Percentiles rank a stretch among this genome's conserved stretches.
These are phyloP conservation scores for Trachelus tabidus DNA, from an alignment of 2,888 invertebrate species.

Conservation along the genomic window DNA sequence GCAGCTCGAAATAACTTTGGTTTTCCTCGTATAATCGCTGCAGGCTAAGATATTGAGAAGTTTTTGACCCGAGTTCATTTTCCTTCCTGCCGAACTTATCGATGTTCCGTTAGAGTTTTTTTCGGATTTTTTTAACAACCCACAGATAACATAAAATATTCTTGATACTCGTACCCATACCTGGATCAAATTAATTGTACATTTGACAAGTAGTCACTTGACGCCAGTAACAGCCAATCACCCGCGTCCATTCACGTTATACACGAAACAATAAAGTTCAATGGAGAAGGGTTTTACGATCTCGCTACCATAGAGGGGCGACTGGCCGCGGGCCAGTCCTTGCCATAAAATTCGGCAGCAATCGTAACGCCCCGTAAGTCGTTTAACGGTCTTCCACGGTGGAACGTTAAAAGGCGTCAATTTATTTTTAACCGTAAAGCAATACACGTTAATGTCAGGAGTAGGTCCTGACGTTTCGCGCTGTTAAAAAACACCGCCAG, in stretches of 20 bases:
- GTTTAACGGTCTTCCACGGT: slow-evolving; percentile 2
- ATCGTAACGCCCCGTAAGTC: slow-evolving; percentile 8
- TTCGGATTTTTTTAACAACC: not conserved
- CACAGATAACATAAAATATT: not conserved
- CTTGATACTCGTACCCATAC: not conserved
- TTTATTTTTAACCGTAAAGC: slow-evolving; percentile 4
- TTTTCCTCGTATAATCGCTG: slow-evolving; percentile 27
- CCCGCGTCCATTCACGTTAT: not conserved
- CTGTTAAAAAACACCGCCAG: not conserved
- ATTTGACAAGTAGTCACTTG: not conserved
- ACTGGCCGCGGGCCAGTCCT: slow-evolving; percentile 19
- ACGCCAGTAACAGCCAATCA: not conserved
- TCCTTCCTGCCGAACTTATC: not conserved
- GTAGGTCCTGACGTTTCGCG: not conserved
- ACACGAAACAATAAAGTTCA: slow-evolving; percentile 10
- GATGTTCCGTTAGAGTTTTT: not conserved
- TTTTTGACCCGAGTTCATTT: not conserved
- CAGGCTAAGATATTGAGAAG: not conserved
- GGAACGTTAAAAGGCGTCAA: slow-evolving; percentile 1
- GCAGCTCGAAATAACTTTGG: slow-evolving; percentile 53
- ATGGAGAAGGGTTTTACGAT: slow-evolving; percentile 4
- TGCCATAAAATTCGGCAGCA: slow-evolving; percentile 9
- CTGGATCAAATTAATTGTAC: not conserved
- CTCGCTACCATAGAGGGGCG: not conserved
- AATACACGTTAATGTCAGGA: not conserved